Percentiles rank a stretch among this genome's conserved stretches.
phyloP scores from a whole-genome alignment of 2,888 invertebrate species.

The Dolichopus griseipennis region DNA sequence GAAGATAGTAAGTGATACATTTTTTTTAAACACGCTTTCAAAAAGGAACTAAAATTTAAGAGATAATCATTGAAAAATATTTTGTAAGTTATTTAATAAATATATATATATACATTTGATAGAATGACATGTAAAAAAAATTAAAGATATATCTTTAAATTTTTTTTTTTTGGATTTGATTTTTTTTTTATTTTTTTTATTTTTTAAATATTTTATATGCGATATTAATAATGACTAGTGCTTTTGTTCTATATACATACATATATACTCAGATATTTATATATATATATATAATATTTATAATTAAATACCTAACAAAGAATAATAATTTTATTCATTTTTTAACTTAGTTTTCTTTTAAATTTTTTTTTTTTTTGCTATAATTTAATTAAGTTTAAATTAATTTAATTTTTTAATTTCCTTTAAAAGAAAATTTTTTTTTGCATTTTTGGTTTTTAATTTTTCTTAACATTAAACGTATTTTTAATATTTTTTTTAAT shows the following conservation, averaged over 20 bases:
- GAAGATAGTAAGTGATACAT: too few relatives aligned
- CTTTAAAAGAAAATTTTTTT: not conserved
- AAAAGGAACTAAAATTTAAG: too few relatives aligned
- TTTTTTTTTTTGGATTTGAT: too few relatives aligned
- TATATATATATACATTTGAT: too few relatives aligned
- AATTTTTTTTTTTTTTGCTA: not conserved
- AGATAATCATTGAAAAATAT: too few relatives aligned
- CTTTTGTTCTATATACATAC: not conserved
- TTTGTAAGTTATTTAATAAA: too few relatives aligned
- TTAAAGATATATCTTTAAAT: too few relatives aligned
- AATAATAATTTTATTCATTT: not conserved
- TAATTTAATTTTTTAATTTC: not conserved
- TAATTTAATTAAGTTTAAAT: not conserved
- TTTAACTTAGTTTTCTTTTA: not conserved
- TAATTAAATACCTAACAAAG: conserved; percentile 4
- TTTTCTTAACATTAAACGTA: not conserved
- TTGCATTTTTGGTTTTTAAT: not conserved
- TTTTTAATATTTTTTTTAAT: not conserved
- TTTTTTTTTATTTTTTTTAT: too few relatives aligned
- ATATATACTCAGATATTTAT: conserved; percentile 8
- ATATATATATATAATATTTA: not conserved
- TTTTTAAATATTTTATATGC: not conserved
- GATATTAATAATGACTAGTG: not conserved
- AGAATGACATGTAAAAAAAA: too few relatives aligned
- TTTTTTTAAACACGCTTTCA: too few relatives aligned